Evolutionary conservation across 2,797 vertebrate genomes (phyloP).

Genomic region (Cryptoprocta ferox): DNA sequence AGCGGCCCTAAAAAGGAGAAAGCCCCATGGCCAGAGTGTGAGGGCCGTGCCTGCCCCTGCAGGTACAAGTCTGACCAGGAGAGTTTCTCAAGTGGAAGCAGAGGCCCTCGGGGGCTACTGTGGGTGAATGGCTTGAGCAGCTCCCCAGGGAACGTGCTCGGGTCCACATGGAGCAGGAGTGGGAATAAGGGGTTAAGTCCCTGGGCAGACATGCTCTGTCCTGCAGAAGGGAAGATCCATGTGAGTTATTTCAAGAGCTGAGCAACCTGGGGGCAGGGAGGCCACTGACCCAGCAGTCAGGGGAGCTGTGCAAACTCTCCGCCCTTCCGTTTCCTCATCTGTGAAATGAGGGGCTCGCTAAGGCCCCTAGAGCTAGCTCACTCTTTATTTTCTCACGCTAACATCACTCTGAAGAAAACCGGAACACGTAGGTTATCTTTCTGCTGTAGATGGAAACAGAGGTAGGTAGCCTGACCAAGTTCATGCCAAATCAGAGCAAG

Average conservation of each 20-base stretch:
- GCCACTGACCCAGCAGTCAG: neutral
- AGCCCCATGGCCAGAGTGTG: neutral
- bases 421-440: neutral
- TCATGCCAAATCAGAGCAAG: neutral
- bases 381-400: neutral
- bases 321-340: neutral
- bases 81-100: neutral
- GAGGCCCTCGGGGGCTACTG: neutral
- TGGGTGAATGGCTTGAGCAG: neutral
- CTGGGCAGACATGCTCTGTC: neutral
- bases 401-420: neutral
- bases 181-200: neutral
- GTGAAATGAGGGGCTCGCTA: neutral
- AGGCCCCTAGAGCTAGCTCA: too few species aligned
- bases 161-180: neutral
- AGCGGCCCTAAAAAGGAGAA: neutral
- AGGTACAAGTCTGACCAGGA: neutral
- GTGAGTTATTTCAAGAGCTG: neutral
- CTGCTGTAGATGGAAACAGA: rapidly evolving
- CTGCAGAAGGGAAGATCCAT: neutral
- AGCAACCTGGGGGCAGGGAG: neutral
- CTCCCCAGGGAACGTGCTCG: neutral
- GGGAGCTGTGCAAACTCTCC: neutral
- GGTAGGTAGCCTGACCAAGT: too few species aligned
- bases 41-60: neutral